Evolutionary conservation across 2,113 vertebrate genomes (phyloP).

Genomic region (Caranx melampygus): DNA sequence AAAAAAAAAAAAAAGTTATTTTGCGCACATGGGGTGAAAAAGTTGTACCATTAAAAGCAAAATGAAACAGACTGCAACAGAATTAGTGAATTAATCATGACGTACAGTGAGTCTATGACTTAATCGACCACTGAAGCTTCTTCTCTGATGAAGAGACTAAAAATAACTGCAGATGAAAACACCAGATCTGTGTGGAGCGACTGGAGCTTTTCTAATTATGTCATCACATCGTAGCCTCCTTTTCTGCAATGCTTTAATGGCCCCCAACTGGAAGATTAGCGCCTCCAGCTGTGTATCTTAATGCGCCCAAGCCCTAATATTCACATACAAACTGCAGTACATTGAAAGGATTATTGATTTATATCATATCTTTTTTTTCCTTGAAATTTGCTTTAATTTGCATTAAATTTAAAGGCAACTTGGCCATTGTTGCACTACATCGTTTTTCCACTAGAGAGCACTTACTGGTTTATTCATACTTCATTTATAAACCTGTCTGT

Average conservation of each 20-base stretch:
- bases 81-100: neutral
- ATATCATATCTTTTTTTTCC: no score
- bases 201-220: neutral
- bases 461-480: neutral
- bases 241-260: neutral
- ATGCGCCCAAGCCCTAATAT: neutral
- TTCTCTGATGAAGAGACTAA: neutral
- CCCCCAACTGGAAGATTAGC: neutral
- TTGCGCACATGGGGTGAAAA: neutral
- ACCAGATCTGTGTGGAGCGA: neutral
- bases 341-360: neutral
- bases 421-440: neutral
- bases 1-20: neutral
- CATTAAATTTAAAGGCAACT: neutral
- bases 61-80: neutral
- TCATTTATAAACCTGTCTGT: neutral
- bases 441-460: neutral
- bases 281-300: neutral
- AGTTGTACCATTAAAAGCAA: neutral
- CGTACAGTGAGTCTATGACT: neutral
- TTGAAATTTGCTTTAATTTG: neutral
- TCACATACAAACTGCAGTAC: neutral
- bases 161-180: neutral
- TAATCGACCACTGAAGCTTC: neutral
- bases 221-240: neutral